Evolutionary conservation across 1,140 invertebrate genomes (phyloP), one percentile per base, ranked within the genome.

Genomic region (Trachymyrmex cornetzi): DNA sequence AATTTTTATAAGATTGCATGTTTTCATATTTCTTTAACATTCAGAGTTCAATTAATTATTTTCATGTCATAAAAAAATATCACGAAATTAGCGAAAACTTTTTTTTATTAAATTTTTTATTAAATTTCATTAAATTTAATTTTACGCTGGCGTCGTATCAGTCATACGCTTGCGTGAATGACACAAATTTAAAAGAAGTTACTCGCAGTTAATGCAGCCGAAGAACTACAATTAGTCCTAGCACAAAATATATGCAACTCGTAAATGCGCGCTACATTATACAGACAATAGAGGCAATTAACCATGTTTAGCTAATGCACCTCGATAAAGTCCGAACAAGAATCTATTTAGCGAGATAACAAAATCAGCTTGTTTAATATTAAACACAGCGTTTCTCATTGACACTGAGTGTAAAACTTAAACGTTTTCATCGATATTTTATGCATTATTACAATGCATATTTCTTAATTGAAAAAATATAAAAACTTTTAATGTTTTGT

Each of bases 401-500:
- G 63, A 57, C 71, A 88, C 88, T 89, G 88, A 90, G 88, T 80
- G 89, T 90, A 90, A 90, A 90, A 90, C 88, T 87, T 86, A 66
- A 75, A 48, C 4, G 22, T 57, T 7, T 71, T 69, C 6, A n/a
- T 71, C 63, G 2, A n/a, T 4, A 11, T 55, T 44, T 34, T 12
- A 63, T 12, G 14, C 38, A 79, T 66, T n/a, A 24, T 75, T 75
- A 12, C 30, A 64, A 57, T 64, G 22, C 24, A 14, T 48, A 57
- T 5, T 69, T 34, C 27, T 81, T 67, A 48, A 79, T 66, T 30
- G 19, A 38, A 66, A 50, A n/a, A 34, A 34, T 55, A n/a, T 24
- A 71, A 4, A 55, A 22, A 38, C 2, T 30, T 16, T 69, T 38
- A 34, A 19, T 2, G 34, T 69, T n/a, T 24, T 50, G 12, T 1